Conservation (phyloP, 2,797 vertebrate species). For the Chloroceryle inda region DNA sequence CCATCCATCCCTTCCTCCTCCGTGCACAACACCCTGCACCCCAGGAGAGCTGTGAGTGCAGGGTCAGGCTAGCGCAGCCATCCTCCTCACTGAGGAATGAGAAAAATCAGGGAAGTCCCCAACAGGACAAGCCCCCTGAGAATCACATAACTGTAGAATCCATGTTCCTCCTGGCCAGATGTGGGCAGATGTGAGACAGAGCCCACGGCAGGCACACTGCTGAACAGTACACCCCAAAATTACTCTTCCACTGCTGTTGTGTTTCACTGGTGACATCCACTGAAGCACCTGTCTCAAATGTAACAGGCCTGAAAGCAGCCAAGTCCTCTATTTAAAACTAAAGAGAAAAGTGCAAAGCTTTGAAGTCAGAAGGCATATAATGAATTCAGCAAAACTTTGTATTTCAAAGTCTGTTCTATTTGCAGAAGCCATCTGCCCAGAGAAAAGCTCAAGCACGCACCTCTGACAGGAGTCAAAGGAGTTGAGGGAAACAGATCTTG, state of each 20-base stretch:
- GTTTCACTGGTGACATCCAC: neutral
- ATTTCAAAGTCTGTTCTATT: slow-evolving; percentile 71
- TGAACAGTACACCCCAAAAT: neutral
- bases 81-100: neutral
- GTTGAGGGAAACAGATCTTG: slow-evolving; percentile 34
- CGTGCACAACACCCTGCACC: rapidly evolving
- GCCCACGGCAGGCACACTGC: rapidly evolving
- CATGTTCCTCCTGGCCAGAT: neutral
- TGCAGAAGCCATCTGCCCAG: slow-evolving; percentile 68
- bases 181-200: neutral
- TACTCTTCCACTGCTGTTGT: rapidly evolving
- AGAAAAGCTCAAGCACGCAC: slow-evolving; percentile 33
- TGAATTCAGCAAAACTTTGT: slow-evolving; percentile 65
- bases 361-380: slow-evolving; percentile 66
- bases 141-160: neutral
- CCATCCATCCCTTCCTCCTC: neutral
- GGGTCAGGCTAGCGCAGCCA: neutral
- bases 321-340: slow-evolving; percentile 56
- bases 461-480: slow-evolving; percentile 61
- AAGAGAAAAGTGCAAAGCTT: slow-evolving; percentile 64
- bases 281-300: neutral
- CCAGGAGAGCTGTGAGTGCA: neutral
- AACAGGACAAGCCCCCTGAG: neutral
- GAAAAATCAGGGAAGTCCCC: neutral
- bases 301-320: slow-evolving; percentile 14